These are phyloP conservation scores for Parazoanthus swiftii DNA, from an alignment of 92 coral and sea anemone genomes.

Conservation along the genomic window DNA sequence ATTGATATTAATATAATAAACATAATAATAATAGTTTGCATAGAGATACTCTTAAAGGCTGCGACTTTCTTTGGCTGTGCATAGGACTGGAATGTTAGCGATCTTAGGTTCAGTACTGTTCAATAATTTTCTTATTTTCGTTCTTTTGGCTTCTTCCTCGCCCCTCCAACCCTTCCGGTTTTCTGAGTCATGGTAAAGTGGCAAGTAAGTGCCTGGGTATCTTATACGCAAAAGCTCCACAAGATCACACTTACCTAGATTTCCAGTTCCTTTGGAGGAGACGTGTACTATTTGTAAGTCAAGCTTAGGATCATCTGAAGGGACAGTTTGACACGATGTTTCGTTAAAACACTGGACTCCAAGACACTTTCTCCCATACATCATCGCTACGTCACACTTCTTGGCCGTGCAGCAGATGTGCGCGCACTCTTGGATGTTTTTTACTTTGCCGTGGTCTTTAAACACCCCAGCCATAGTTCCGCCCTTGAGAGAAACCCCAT, in stretches of 20 bases:
- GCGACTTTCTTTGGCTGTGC: too few species aligned
- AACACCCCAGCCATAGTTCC: slow-evolving; percentile 89
- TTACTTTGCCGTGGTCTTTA: slow-evolving; percentile 76
- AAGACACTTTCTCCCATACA: slow-evolving; percentile 85
- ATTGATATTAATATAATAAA: too few species aligned
- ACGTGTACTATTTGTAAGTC: slow-evolving; percentile 92
- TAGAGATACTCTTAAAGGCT: too few species aligned
- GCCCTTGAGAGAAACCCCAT: slow-evolving; percentile 82
- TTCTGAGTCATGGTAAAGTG: too few species aligned
- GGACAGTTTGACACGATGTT: slow-evolving; percentile 90
- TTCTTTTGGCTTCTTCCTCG: too few species aligned
- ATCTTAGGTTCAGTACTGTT: too few species aligned
- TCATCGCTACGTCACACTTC: slow-evolving; percentile 96
- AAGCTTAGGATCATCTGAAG: slow-evolving; percentile 78
- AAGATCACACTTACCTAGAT: slow-evolving; percentile 53
- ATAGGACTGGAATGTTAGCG: too few species aligned
- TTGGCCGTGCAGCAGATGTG: slow-evolving; percentile 88
- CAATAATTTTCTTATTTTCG: too few species aligned
- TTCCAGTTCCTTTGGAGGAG: slow-evolving; percentile 74
- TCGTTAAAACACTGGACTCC: slow-evolving; percentile 86
- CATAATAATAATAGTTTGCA: too few species aligned
- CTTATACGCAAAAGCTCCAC: too few species aligned
- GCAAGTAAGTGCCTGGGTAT: too few species aligned
- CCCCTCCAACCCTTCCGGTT: too few species aligned
- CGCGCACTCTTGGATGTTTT: slow-evolving; percentile 95